Evolutionary conservation across 1,140 invertebrate genomes (phyloP), one percentile per base, ranked within the genome.

Genomic region (Steinernema khuongi): DNA sequence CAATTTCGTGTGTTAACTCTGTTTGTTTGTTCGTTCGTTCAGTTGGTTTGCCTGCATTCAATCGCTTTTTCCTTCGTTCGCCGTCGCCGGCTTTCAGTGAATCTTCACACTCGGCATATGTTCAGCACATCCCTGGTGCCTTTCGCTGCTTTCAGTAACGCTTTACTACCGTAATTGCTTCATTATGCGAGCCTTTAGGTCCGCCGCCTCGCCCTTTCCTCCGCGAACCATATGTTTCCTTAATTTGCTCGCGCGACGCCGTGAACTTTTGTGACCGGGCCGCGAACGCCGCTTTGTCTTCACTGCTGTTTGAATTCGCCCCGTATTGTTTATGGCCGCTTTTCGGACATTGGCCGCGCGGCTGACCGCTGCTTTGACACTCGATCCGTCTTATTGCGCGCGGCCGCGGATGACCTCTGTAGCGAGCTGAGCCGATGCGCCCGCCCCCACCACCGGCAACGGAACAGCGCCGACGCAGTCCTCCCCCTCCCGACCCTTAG

Each of bases 321-420:
- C 50, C 50, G 50, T 60, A 60, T 60, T 60, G 50, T 60, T 60
- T 60, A 60, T 60, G 50, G 50, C 50, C 50, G 50, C 50, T 60
- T 60, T 60, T 60, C 50, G 50, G 50, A 2, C 50, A 17, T 7
- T 60, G 50, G 14, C 50, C 50, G 50, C 19, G 26, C 50, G 50
- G n/a, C 50, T 60, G 50, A 60, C 50, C 50, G 50, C 50, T 60
- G 50, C 50, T 60, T 60, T 60, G 50, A 60, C 50, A 60, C 50
- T 60, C 50, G 50, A 60, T 60, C 50, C 22, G 50, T 60, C 50
- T 60, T 60, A 60, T 22, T 60, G 50, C 50, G 50, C 50, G 50
- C 50, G 50, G 50, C 50, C 50, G 11, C 14, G 2, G 50, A 14
- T 60, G 50, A 60, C 50, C 50, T 60, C 50, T 60, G 22, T 22